These are phyloP conservation scores for Unio pictorum DNA, from an alignment of 2,888 invertebrate species.

Conservation along the genomic window DNA sequence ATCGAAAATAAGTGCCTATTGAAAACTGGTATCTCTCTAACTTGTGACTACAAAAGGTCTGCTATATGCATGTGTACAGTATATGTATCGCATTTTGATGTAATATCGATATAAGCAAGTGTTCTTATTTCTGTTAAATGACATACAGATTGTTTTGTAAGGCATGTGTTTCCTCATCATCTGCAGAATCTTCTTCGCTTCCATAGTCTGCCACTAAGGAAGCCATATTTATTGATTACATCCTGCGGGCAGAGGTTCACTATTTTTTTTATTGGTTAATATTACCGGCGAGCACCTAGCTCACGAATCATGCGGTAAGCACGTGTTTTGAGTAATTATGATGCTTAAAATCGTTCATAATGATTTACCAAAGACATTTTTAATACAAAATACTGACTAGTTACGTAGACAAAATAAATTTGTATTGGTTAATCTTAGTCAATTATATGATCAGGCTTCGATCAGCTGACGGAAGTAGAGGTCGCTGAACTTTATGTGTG, in stretches of 20 bases:
- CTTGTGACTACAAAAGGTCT: too few relatives aligned
- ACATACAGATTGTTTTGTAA: conserved; percentile 16
- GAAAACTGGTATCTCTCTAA: too few relatives aligned
- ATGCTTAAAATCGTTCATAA: too few relatives aligned
- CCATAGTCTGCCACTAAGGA: conserved; percentile 68
- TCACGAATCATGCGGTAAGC: too few relatives aligned
- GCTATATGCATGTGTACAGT: too few relatives aligned
- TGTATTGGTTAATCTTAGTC: not conserved
- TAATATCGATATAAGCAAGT: conserved; percentile 1
- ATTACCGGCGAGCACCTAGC: conserved; percentile 40
- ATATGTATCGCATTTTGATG: too few relatives aligned
- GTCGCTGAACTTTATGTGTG: conserved; percentile 33
- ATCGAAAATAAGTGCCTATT: too few relatives aligned
- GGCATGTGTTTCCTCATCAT: conserved; percentile 1
- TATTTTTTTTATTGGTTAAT: conserved; percentile 44
- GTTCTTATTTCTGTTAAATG: not conserved
- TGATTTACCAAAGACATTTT: conserved; percentile 1
- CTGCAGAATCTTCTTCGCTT: conserved; percentile 53
- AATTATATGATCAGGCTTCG: conserved; percentile 44
- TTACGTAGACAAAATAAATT: not conserved
- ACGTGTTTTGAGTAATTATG: too few relatives aligned
- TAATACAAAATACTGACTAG: not conserved
- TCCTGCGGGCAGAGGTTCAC: conserved; percentile 9
- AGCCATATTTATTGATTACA: conserved; percentile 49
- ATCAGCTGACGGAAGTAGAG: conserved; percentile 68